phyloP scores from a whole-genome alignment of 2,888 invertebrate genomes.

The Matsumyia berberina region DNA sequence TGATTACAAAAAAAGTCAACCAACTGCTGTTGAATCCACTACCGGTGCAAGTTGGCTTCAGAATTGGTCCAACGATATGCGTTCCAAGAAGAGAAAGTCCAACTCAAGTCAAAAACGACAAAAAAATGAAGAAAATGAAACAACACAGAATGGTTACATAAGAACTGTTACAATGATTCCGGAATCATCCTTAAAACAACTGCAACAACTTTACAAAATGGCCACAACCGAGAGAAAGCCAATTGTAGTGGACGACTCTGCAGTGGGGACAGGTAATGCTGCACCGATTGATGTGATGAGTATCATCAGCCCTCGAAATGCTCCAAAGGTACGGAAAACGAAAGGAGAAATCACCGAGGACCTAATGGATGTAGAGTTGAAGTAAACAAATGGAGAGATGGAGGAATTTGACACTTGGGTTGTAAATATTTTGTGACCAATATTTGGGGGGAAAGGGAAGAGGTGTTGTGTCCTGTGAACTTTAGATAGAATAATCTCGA shows the following conservation, averaged over 20 bases:
- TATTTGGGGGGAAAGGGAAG: background rate
- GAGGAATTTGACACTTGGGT: background rate
- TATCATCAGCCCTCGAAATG: conserved; percentile 45
- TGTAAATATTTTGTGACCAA: conserved; percentile 60
- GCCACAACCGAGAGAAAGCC: conserved; percentile 77
- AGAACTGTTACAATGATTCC: conserved; percentile 84
- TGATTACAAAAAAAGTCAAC: conserved; percentile 77
- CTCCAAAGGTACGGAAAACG: conserved; percentile 80
- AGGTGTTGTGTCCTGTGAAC: conserved; percentile 1
- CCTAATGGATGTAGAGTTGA: conserved; percentile 85
- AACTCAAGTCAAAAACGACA: conserved; percentile 45
- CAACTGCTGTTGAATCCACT: conserved; percentile 16
- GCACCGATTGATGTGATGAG: conserved; percentile 27
- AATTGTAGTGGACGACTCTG: conserved; percentile 73
- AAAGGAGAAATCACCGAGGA: conserved; percentile 86
- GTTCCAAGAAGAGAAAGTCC: conserved; percentile 78
- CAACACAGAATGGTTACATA: conserved; percentile 40
- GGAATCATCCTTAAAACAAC: conserved; percentile 81
- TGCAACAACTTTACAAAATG: conserved; percentile 83
- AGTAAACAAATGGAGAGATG: conserved; percentile 7
- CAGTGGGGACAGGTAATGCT: conserved; percentile 64
- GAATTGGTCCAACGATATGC: conserved; percentile 87
- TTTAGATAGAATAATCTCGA: conserved; percentile 45
- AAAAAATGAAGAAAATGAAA: conserved; percentile 71
- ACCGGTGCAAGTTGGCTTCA: conserved; percentile 61